Evolutionary conservation across 2,113 vertebrate genomes (phyloP).

Genomic region (Scolopax mira): DNA sequence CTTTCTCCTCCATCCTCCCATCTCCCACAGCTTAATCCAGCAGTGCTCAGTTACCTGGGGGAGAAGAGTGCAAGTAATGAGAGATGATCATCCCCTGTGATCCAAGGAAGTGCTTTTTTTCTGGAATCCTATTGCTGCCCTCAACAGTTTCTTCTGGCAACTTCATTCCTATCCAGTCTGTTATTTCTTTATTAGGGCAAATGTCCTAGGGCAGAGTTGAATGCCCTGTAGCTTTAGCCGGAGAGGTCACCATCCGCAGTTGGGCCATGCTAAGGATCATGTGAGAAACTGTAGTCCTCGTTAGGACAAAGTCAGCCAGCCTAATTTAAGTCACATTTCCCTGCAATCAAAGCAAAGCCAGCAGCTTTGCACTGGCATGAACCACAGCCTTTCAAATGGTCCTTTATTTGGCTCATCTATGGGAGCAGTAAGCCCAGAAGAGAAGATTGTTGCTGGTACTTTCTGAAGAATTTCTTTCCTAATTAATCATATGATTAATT

Average conservation of each 20-base stretch:
- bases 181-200: neutral
- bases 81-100: neutral
- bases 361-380: neutral
- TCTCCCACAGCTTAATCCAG: neutral
- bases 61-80: neutral
- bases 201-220: neutral
- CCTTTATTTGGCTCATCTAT: neutral
- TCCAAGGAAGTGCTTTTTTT: neutral
- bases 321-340: neutral
- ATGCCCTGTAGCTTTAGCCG: neutral
- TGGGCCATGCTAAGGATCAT: neutral
- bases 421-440: neutral
- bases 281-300: neutral
- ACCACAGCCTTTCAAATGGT: neutral
- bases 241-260: neutral
- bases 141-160: neutral
- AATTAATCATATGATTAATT: neutral
- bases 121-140: neutral
- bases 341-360: neutral
- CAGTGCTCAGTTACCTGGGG: neutral
- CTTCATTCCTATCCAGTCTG: neutral
- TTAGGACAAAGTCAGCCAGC: neutral
- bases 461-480: conserved; percentile 11
- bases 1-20: neutral
- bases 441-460: neutral